Conservation (phyloP, 2,888 invertebrate genomes). For the Acrocyrtus sp. region DNA sequence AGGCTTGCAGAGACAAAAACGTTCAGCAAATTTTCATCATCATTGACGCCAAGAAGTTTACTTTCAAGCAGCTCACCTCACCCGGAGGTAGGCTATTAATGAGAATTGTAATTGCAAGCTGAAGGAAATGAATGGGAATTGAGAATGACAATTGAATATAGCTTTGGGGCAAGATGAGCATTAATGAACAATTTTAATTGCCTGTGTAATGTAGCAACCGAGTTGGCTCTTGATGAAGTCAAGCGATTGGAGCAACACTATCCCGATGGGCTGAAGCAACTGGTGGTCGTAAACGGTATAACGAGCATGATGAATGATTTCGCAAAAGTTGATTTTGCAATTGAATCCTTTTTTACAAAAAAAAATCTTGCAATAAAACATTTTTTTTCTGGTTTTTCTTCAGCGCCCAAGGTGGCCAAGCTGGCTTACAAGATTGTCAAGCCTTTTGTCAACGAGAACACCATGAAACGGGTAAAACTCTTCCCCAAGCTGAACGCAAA, state of each 20-base stretch:
- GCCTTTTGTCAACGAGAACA: conserved; percentile 56
- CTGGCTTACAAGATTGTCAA: conserved; percentile 61
- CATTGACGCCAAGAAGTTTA: conserved; percentile 61
- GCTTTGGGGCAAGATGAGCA: too few relatives aligned
- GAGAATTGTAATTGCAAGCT: too few relatives aligned
- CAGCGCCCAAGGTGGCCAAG: conserved; percentile 61
- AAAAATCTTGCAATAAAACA: background rate
- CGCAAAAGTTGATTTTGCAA: too few relatives aligned
- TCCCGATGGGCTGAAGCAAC: conserved; percentile 56
- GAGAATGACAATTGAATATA: too few relatives aligned
- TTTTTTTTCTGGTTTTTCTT: background rate
- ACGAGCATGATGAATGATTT: too few relatives aligned
- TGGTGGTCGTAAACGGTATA: conserved; percentile 62
- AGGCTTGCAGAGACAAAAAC: conserved; percentile 54
- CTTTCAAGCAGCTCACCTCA: conserved; percentile 61
- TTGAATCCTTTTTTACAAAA: too few relatives aligned
- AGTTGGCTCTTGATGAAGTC: conserved; percentile 58
- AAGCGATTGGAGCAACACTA: conserved; percentile 56
- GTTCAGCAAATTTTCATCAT: conserved; percentile 60
- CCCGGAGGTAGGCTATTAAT: conserved; percentile 53
- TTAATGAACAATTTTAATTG: too few relatives aligned
- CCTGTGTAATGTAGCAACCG: conserved; percentile 47
- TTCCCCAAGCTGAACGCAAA: conserved; percentile 60
- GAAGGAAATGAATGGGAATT: too few relatives aligned
- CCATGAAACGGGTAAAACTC: conserved; percentile 58